Evolutionary conservation across 92 coral and sea anemone genomes (phyloP).

Genomic region (Palythoa heliodiscus): DNA sequence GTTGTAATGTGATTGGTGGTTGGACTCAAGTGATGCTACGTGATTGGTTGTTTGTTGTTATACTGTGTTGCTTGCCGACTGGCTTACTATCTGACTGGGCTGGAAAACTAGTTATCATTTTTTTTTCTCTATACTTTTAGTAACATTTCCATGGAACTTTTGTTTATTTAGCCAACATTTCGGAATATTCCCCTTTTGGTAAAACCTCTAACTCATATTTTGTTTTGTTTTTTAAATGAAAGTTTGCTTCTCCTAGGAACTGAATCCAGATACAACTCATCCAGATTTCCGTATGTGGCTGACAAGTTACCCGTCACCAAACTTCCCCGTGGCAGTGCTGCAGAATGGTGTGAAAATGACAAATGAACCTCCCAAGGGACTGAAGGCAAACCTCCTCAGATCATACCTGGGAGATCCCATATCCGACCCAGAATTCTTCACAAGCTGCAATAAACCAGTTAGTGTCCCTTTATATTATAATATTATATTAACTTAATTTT

Average conservation of each 20-base stretch:
- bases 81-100: too few species aligned
- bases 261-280: slow-evolving; percentile 96
- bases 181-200: too few species aligned
- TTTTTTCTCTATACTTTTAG: too few species aligned
- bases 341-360: slow-evolving; percentile 99
- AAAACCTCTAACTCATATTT: too few species aligned
- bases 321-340: slow-evolving; percentile 98
- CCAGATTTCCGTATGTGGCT: slow-evolving; percentile 99
- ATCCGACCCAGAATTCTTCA: slow-evolving; percentile 98
- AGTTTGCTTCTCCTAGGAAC: slow-evolving; percentile 58
- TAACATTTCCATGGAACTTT: too few species aligned
- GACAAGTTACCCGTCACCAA: slow-evolving; percentile 99
- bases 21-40: too few species aligned
- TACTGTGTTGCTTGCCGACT: too few species aligned
- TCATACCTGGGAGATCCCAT: slow-evolving; percentile 98
- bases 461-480: slow-evolving; percentile 22
- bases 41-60: too few species aligned
- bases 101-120: too few species aligned
- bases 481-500: too few species aligned
- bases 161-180: too few species aligned
- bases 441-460: slow-evolving; percentile 83
- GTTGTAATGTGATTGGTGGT: too few species aligned
- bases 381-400: slow-evolving; percentile 87
- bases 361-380: slow-evolving; percentile 98
- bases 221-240: not conserved